These are phyloP conservation scores for Zaprionus ghesquierei DNA, from an alignment of 1,140 invertebrate species.

Conservation along the genomic window DNA sequence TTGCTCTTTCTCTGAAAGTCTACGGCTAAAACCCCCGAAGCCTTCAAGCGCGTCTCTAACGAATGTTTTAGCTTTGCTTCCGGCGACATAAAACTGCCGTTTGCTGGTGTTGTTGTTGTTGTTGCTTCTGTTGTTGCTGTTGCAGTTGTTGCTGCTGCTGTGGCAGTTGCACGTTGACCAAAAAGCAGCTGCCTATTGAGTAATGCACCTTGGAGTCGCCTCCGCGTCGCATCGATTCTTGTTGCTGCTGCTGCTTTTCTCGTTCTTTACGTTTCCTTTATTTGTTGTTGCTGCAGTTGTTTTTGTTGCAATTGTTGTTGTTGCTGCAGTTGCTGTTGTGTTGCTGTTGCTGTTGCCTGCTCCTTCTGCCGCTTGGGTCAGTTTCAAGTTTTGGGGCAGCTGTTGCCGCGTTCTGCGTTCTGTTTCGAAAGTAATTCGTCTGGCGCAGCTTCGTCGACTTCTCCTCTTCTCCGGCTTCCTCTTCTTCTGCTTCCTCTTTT, in stretches of 20 bases:
- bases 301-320: constrained; percentile 35
- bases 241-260: constrained; percentile 33
- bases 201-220: constrained; percentile 53
- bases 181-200: constrained; percentile 75
- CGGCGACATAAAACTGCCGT: constrained; percentile 77
- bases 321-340: constrained; percentile 15
- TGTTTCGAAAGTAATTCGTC: constrained; percentile 77
- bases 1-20: background rate
- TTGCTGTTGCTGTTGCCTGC: constrained; percentile 11
- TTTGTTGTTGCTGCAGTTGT: constrained; percentile 28
- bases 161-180: constrained; percentile 37
- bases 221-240: constrained; percentile 12
- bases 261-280: constrained; percentile 43
- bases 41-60: constrained; percentile 51
- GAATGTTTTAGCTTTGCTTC: constrained; percentile 69
- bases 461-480: background rate
- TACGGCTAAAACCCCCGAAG: constrained; percentile 14
- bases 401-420: constrained; percentile 51
- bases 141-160: constrained; percentile 25
- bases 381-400: constrained; percentile 47
- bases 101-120: constrained; percentile 34
- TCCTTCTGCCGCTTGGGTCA: constrained; percentile 50
- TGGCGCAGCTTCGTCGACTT: constrained; percentile 37
- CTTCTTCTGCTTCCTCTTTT: background rate
- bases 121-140: constrained; percentile 6